Conservation (phyloP, 2,797 vertebrate species). For the Alfaro cultratus region DNA sequence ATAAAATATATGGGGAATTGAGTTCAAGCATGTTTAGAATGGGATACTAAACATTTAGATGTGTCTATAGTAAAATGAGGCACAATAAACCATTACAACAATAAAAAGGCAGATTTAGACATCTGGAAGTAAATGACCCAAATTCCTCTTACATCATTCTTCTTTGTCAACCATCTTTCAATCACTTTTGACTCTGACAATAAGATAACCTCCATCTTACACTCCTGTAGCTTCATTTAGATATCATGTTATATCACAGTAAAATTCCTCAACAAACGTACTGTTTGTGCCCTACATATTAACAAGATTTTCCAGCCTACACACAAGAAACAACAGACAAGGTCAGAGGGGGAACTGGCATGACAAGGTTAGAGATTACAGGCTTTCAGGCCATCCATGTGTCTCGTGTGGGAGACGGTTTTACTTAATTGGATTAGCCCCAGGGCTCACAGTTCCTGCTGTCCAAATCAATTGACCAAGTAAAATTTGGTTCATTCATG, state of each 20-base stretch:
- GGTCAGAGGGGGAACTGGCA: constrained; percentile 44
- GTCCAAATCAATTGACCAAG: constrained; percentile 37
- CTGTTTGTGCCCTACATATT: constrained; percentile 19
- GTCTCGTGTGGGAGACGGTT: constrained; percentile 11
- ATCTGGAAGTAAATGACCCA: neutral
- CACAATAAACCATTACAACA: neutral
- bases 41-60: constrained; percentile 10
- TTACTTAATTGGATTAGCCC: constrained; percentile 52
- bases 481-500: constrained; percentile 39
- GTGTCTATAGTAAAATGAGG: neutral
- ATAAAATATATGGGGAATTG: neutral
- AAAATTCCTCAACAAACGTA: constrained; percentile 14
- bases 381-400: constrained; percentile 37
- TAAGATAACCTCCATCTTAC: neutral
- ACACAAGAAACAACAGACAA: constrained; percentile 26
- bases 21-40: neutral
- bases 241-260: constrained; percentile 12
- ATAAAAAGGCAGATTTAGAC: neutral
- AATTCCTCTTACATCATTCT: neutral
- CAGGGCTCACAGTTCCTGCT: constrained; percentile 19
- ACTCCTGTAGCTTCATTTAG: constrained; percentile 2
- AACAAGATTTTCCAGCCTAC: constrained; percentile 12
- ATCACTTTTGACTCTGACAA: neutral
- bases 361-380: constrained; percentile 40
- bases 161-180: neutral